Percentiles rank a stretch among this genome's conserved stretches.
Evolutionary conservation across 1,140 invertebrate species (phyloP).

Genomic region (Penaeus chinensis): DNA sequence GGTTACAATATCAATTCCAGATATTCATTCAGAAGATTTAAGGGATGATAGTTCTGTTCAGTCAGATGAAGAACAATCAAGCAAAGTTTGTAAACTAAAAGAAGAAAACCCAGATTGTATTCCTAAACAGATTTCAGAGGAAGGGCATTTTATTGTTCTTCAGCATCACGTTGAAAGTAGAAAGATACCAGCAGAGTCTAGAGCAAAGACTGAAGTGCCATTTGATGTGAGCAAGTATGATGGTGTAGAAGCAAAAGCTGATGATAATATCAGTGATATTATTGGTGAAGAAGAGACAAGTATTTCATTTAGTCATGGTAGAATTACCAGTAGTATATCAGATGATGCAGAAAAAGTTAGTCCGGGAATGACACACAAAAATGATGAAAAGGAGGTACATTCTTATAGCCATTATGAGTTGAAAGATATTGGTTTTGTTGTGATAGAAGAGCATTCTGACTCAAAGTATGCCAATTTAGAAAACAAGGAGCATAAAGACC

Average conservation of each 20-base stretch:
- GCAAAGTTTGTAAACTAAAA: neutral
- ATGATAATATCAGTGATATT: no score
- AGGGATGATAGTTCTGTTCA: slow-evolving; percentile 30
- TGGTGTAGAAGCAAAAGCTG: no score
- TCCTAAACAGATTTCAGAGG: neutral
- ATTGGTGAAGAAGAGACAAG: no score
- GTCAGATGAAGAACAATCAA: slow-evolving; percentile 29
- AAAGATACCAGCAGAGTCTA: no score
- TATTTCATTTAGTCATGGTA: neutral
- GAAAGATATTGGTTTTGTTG: slow-evolving; percentile 37
- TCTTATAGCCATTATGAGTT: slow-evolving; percentile 27
- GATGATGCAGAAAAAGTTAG: slow-evolving; percentile 19
- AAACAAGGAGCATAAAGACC: slow-evolving; percentile 5
- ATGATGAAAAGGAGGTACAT: neutral
- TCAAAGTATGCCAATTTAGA: neutral
- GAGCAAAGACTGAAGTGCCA: no score
- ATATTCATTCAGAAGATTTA: slow-evolving; percentile 30
- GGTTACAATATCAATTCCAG: slow-evolving; percentile 43
- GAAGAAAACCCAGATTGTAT: neutral
- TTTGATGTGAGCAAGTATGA: no score
- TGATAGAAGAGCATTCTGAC: neutral
- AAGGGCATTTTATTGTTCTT: no score
- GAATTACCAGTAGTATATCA: neutral
- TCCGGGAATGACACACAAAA: no score
- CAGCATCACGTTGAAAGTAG: no score